Evolutionary conservation across 2,797 vertebrate species (phyloP).

Genomic region (Acrocephalus scirpaceus): DNA sequence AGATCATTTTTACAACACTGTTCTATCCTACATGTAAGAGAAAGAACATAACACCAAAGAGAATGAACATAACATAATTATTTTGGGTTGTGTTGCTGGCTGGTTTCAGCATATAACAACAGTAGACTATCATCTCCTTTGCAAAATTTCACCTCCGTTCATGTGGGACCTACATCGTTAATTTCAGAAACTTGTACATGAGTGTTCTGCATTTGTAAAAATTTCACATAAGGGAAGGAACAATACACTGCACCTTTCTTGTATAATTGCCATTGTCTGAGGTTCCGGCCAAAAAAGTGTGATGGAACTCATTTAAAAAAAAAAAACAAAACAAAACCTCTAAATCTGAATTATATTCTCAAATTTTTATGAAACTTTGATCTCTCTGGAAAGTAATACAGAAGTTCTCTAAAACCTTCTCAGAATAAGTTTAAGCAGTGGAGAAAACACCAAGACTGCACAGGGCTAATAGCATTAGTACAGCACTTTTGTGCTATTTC

Average conservation of each 20-base stretch:
- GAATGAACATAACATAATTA: neutral
- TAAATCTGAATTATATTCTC: neutral
- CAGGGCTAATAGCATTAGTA: neutral
- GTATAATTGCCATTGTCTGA: neutral
- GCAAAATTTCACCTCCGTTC: neutral
- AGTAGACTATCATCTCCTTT: neutral
- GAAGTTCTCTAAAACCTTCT: neutral
- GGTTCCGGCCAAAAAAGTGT: neutral
- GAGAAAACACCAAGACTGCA: neutral
- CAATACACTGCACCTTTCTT: neutral
- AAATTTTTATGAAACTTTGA: neutral
- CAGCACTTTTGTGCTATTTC: neutral
- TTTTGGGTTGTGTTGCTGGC: neutral
- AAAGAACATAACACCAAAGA: neutral
- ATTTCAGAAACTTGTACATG: neutral
- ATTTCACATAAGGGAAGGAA: neutral
- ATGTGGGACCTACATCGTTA: neutral
- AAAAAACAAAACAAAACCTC: neutral
- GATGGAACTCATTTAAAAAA: neutral
- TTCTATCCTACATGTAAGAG: neutral
- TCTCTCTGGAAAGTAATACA: neutral
- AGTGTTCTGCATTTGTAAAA: neutral
- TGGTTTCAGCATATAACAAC: neutral
- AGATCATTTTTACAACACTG: neutral
- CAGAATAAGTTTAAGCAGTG: neutral